These are phyloP conservation scores for Labeo rohita DNA, from an alignment of 2,113 vertebrate genomes.

Conservation along the genomic window DNA sequence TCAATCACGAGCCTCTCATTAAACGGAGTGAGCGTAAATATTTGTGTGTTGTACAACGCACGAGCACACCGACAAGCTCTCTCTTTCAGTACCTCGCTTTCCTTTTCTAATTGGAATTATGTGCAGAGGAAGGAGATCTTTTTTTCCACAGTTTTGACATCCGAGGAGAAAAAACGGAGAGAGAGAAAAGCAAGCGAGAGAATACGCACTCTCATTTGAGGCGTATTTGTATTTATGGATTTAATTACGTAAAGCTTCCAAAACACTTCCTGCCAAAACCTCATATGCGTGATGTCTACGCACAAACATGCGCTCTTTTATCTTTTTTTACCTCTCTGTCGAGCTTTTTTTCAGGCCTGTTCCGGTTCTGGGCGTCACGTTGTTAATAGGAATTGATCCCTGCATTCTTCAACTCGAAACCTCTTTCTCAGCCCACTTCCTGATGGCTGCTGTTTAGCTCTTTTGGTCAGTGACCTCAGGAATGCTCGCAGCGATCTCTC, in stretches of 20 bases:
- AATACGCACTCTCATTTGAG: constrained; percentile 17
- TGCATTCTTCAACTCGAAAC: constrained; percentile 80
- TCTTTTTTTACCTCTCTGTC: constrained; percentile 35
- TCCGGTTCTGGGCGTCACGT: constrained; percentile 67
- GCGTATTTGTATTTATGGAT: constrained; percentile 49
- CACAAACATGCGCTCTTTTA: constrained; percentile 6
- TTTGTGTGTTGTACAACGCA: constrained; percentile 15
- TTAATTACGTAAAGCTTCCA: constrained; percentile 45
- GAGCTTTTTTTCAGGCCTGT: constrained; percentile 64
- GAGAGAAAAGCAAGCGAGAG: constrained; percentile 16
- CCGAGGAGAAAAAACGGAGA: not conserved
- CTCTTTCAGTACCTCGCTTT: constrained; percentile 30
- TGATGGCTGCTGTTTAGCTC: constrained; percentile 72
- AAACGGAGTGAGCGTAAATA: constrained; percentile 35
- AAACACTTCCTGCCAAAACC: constrained; percentile 3
- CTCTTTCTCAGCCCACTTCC: constrained; percentile 83
- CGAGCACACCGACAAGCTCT: constrained; percentile 5
- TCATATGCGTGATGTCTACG: constrained; percentile 14
- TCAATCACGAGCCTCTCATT: constrained; percentile 47
- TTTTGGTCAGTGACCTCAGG: constrained; percentile 56
- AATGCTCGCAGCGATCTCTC: constrained; percentile 41
- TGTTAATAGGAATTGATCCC: constrained; percentile 72
- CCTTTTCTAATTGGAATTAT: constrained; percentile 66
- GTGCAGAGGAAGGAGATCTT: constrained; percentile 62
- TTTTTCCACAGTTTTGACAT: constrained; percentile 14